These are phyloP conservation scores for Aurelia aurita complex sp. Pacific DNA, from an alignment of 30 jellyfish, hydroid and myxozoan genomes.

Conservation along the genomic window DNA sequence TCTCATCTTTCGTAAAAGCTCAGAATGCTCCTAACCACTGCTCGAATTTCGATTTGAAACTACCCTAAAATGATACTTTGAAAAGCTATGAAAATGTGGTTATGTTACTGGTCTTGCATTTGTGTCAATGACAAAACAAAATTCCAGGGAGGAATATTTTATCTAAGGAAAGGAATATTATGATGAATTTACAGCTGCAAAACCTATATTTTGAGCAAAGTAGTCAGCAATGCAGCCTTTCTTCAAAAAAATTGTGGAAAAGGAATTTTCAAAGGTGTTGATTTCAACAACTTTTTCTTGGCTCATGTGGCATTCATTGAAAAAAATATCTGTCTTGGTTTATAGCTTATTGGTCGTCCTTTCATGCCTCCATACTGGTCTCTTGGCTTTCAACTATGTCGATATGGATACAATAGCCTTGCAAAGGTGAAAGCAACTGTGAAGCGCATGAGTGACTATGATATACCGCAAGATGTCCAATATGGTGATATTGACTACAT, in stretches of 20 bases:
- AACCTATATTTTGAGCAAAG: neutral
- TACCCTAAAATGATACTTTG: too few species aligned
- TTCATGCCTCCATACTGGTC: constrained; percentile 98
- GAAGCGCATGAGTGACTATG: constrained; percentile 74
- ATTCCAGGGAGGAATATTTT: too few species aligned
- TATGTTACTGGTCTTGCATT: too few species aligned
- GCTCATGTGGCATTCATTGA: neutral
- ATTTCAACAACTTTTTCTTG: neutral
- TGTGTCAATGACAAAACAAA: too few species aligned
- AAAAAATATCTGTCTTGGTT: neutral
- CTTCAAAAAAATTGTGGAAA: too few species aligned
- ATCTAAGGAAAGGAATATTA: too few species aligned
- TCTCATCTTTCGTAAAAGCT: too few species aligned
- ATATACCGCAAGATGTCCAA: constrained; percentile 94
- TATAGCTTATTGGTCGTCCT: constrained; percentile 94
- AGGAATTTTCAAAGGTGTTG: neutral
- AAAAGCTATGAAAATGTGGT: too few species aligned
- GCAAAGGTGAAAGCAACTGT: constrained; percentile 84
- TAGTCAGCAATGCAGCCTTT: neutral
- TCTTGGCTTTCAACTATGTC: constrained; percentile 95
- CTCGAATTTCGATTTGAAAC: too few species aligned
- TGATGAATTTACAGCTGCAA: too few species aligned
- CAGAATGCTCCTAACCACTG: too few species aligned
- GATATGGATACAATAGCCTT: constrained; percentile 94
- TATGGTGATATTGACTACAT: constrained; percentile 95